phyloP scores from a whole-genome alignment of 2,113 vertebrate species.

The Tyto alba region DNA sequence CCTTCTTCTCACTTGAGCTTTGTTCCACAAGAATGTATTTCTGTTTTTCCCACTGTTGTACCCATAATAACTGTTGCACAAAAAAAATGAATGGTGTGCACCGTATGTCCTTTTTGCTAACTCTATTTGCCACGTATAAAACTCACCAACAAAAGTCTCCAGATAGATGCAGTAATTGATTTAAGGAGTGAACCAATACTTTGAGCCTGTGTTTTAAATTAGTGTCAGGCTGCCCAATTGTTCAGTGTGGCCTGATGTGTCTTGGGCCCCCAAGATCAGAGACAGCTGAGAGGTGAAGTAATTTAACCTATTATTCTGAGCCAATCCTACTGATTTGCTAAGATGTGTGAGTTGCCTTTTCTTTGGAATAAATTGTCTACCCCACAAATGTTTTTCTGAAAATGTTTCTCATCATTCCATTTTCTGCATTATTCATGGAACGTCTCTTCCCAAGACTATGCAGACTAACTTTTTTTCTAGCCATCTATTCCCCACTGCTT shows the following conservation, averaged over 20 bases:
- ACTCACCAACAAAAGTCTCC: neutral
- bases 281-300: neutral
- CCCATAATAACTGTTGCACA: neutral
- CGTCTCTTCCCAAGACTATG: neutral
- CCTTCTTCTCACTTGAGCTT: neutral
- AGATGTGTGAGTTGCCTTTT: neutral
- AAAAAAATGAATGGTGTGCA: neutral
- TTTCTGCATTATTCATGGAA: constrained; percentile 45
- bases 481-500: neutral
- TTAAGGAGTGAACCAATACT: neutral
- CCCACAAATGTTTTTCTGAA: neutral
- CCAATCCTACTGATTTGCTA: neutral
- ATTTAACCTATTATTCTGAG: neutral
- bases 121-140: neutral
- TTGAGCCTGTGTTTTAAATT: neutral
- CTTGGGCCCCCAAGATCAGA: neutral
- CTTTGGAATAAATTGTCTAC: constrained; percentile 22
- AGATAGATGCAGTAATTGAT: neutral
- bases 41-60: neutral
- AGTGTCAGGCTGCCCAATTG: constrained; percentile 8
- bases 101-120: neutral
- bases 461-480: neutral
- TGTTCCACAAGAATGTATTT: neutral
- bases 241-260: neutral
- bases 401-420: neutral